A percentile compares a stretch with the other conserved stretches of the same genome.
Evolutionary conservation across 2,888 invertebrate genomes (phyloP).

Genomic region (Dasypogon diadema): DNA sequence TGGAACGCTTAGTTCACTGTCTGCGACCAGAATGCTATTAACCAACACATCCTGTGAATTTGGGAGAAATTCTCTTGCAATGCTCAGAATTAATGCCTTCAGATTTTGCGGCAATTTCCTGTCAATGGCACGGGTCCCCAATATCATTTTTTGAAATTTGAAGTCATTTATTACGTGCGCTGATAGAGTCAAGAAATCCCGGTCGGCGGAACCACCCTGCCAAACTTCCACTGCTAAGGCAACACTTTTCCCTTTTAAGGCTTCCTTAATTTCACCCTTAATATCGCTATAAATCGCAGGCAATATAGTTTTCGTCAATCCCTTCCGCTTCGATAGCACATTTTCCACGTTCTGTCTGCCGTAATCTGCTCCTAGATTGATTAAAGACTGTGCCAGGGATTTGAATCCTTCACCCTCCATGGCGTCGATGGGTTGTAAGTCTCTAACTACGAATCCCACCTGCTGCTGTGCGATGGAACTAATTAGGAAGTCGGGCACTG

Average conservation of each 20-base stretch:
- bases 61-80: background rate
- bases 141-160: background rate
- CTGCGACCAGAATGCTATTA: background rate
- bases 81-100: background rate
- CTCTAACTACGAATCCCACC: constrained; percentile 9
- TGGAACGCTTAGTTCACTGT: background rate
- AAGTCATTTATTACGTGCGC: background rate
- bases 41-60: background rate
- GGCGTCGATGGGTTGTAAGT: background rate
- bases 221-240: background rate
- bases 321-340: background rate
- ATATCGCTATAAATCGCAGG: background rate
- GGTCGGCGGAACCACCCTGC: background rate
- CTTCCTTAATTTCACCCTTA: background rate
- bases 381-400: constrained; percentile 1
- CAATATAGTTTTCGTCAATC: background rate
- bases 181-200: background rate
- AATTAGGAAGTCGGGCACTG: background rate
- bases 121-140: background rate
- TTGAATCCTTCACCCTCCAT: constrained; percentile 25
- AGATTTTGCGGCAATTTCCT: background rate
- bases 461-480: constrained; percentile 17
- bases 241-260: background rate
- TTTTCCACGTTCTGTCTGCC: constrained; percentile 3
- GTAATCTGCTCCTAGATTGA: constrained; percentile 14